A percentile compares a stretch with the other conserved stretches of the same genome.
phyloP scores from a whole-genome alignment of 2,797 vertebrate species.

The Enteromius trimaculatus region DNA sequence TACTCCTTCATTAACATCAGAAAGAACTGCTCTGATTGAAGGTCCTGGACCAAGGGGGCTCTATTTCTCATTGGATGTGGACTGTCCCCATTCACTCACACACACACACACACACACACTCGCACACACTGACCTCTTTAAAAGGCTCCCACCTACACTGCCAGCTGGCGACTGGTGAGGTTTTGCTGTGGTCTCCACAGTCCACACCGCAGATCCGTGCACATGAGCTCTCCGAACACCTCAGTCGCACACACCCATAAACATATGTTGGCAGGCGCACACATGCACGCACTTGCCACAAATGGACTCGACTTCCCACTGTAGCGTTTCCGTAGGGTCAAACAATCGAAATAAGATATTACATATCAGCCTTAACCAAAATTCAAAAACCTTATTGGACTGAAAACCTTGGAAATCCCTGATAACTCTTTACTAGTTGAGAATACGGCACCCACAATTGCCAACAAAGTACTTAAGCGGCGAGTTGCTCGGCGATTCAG shows the following conservation, averaged over 20 bases:
- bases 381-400: constrained; percentile 17
- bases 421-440: constrained; percentile 35
- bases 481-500: constrained; percentile 87
- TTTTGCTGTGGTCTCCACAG: constrained; percentile 85
- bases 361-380: constrained; percentile 8
- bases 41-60: constrained; percentile 84
- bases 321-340: constrained; percentile 10
- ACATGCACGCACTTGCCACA: constrained; percentile 25
- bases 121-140: constrained; percentile 64
- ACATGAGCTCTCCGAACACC: constrained; percentile 37
- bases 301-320: constrained; percentile 25
- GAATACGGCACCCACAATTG: constrained; percentile 65
- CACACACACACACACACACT: constrained; percentile 47
- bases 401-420: constrained; percentile 28
- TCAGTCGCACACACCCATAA: constrained; percentile 30
- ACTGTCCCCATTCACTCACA: constrained; percentile 73
- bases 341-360: neutral
- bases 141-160: constrained; percentile 71
- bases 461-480: constrained; percentile 85
- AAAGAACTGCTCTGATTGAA: constrained; percentile 85
- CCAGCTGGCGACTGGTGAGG: constrained; percentile 88
- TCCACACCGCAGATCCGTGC: constrained; percentile 82
- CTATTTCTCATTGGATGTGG: constrained; percentile 84
- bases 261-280: constrained; percentile 39
- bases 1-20: constrained; percentile 93